These are phyloP conservation scores for Protomyctophum bolini DNA, from an alignment of 2,113 vertebrate genomes.

Conservation along the genomic window DNA sequence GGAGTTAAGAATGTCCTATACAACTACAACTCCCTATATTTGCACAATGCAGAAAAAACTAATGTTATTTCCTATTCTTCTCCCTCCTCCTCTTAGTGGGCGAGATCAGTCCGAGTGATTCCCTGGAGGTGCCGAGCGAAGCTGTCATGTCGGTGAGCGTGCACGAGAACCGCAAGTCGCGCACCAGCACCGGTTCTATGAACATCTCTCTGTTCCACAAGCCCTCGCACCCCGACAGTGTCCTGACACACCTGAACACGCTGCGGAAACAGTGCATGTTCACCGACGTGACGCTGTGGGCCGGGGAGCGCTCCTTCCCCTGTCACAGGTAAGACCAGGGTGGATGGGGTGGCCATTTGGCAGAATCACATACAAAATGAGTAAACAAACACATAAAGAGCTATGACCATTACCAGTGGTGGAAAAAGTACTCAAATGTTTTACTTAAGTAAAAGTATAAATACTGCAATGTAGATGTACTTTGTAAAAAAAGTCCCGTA, in stretches of 20 bases:
- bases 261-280: conserved; percentile 92
- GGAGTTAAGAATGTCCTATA: no score
- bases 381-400: no score
- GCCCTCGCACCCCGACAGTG: conserved; percentile 90
- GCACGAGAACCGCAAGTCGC: conserved; percentile 94
- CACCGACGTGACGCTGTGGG: conserved; percentile 93
- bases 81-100: conserved; percentile 34
- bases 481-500: no score
- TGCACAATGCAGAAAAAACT: no score
- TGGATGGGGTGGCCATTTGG: no score
- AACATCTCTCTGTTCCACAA: conserved; percentile 94
- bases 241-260: conserved; percentile 90
- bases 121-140: conserved; percentile 57
- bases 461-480: no score
- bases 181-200: conserved; percentile 91
- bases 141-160: conserved; percentile 91
- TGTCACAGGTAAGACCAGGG: conserved; percentile 80
- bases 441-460: no score
- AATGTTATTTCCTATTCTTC: neutral
- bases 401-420: no score
- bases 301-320: conserved; percentile 88
- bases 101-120: conserved; percentile 46
- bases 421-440: no score
- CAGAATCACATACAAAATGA: no score
- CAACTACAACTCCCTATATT: no score